Conservation (phyloP, 35 echinoderm and acorn worm species). For the Stichopus chloronotus region DNA sequence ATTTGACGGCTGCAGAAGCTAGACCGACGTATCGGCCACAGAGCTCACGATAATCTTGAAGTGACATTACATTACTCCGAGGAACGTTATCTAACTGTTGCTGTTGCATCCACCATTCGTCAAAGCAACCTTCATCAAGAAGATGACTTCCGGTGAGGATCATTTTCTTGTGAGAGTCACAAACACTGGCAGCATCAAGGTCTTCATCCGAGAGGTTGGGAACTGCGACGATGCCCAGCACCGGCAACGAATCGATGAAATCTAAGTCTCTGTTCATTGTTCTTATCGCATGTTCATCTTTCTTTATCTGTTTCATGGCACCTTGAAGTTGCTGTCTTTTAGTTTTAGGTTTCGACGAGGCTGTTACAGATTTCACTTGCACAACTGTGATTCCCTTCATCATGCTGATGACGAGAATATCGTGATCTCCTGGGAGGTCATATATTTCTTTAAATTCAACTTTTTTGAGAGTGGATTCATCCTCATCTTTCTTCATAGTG, state of each 20-base stretch:
- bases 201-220: neutral
- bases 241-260: neutral
- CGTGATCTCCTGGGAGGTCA: conserved; percentile 37
- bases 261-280: conserved; percentile 47
- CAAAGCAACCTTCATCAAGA: neutral
- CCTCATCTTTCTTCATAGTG: neutral
- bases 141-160: neutral
- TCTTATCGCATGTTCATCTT: conserved; percentile 29
- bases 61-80: neutral
- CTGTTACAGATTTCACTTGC: conserved; percentile 23
- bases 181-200: neutral
- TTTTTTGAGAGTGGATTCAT: neutral
- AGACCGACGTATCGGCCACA: conserved; percentile 42
- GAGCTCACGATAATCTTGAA: neutral
- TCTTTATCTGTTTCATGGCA: conserved; percentile 1
- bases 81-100: too few relatives aligned
- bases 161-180: neutral
- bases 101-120: neutral
- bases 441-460: neutral
- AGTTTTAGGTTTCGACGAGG: neutral
- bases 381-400: neutral
- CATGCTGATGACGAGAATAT: conserved; percentile 28
- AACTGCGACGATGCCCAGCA: neutral
- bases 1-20: conserved; percentile 10
- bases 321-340: neutral